phyloP scores from a whole-genome alignment of 2,888 invertebrate species.

The Odontothrips loti region DNA sequence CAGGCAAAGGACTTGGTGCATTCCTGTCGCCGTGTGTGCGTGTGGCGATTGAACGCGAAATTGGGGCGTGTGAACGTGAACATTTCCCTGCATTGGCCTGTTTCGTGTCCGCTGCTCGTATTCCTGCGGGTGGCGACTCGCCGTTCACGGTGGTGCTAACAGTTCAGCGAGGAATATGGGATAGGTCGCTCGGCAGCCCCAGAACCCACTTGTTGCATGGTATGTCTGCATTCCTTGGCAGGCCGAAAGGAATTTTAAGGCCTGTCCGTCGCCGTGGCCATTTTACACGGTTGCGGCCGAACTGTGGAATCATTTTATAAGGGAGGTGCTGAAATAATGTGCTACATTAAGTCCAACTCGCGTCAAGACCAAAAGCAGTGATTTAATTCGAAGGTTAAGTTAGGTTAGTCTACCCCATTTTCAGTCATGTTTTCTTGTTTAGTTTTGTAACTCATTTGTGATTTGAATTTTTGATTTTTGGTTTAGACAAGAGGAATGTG shows the following conservation, averaged over 20 bases:
- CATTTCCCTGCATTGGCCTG: not conserved
- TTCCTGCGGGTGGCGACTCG: not conserved
- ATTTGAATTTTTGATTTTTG: too few relatives aligned
- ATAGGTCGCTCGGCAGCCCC: not conserved
- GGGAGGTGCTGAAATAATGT: too few relatives aligned
- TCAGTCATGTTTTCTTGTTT: not conserved
- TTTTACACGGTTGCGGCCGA: too few relatives aligned
- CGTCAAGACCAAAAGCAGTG: too few relatives aligned
- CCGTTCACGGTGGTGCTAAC: not conserved
- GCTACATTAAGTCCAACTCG: too few relatives aligned
- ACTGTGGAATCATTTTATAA: too few relatives aligned
- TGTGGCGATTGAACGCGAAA: not conserved
- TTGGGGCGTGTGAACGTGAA: not conserved
- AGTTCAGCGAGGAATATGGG: conserved; percentile 8
- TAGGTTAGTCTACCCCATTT: not conserved
- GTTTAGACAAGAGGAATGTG: too few relatives aligned
- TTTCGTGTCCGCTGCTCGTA: not conserved
- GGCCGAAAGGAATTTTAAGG: not conserved
- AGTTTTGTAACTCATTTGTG: too few relatives aligned
- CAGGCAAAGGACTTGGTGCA: conserved; percentile 24
- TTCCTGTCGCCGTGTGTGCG: not conserved
- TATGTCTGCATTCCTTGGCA: conserved; percentile 12
- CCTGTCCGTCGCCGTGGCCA: too few relatives aligned
- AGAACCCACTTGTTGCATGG: conserved; percentile 23
- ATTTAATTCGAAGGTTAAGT: not conserved